Percentiles rank a stretch among this genome's conserved stretches.
phyloP scores from a whole-genome alignment of 2,113 vertebrate genomes.

The Brachirus orientalis region DNA sequence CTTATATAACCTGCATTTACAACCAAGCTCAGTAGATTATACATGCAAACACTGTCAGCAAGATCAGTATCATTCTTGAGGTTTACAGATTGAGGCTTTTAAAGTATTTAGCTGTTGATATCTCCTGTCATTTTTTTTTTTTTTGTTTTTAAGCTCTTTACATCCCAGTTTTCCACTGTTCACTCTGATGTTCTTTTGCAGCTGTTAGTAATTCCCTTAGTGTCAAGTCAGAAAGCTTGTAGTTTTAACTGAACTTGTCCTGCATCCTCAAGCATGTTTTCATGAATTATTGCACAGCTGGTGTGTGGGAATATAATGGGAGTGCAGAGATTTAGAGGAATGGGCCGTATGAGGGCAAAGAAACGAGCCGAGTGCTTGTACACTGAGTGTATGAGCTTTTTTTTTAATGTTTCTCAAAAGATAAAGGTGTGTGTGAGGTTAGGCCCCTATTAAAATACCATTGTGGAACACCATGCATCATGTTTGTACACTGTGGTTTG shows the following conservation, averaged over 20 bases:
- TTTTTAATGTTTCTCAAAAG: no score
- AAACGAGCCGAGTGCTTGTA: neutral
- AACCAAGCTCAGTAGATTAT: neutral
- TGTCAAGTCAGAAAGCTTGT: neutral
- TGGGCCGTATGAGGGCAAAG: neutral
- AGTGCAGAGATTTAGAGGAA: constrained; percentile 15
- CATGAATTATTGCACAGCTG: constrained; percentile 69
- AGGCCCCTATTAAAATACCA: neutral
- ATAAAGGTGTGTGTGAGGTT: neutral
- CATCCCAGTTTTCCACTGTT: constrained; percentile 7
- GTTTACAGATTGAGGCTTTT: neutral
- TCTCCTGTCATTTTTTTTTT: constrained; percentile 30
- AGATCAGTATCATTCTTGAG: neutral
- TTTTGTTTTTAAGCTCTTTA: constrained; percentile 16
- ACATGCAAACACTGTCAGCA: neutral
- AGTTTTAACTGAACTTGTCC: constrained; percentile 16
- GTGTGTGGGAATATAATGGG: constrained; percentile 32
- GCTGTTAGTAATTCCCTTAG: neutral
- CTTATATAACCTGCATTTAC: neutral
- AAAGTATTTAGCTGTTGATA: constrained; percentile 13
- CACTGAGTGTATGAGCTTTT: no score
- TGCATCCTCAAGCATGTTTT: constrained; percentile 17
- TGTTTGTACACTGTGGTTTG: neutral
- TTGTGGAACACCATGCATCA: neutral
- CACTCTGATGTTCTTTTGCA: neutral